Conservation (phyloP, 2,888 invertebrate genomes). For the Mechanitis mazaeus region DNA sequence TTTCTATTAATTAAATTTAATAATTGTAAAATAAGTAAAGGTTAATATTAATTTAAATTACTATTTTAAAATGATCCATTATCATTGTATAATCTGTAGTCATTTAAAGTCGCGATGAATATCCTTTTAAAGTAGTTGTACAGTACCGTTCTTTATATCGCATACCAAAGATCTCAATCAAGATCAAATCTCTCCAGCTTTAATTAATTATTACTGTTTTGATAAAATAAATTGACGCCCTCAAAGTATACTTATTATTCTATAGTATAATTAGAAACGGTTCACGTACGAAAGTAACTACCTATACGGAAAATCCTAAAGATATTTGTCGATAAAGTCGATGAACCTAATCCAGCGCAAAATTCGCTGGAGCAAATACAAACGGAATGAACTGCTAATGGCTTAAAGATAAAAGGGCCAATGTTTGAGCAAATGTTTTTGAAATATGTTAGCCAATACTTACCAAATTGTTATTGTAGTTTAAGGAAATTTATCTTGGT, state of each 20-base stretch:
- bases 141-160: background rate
- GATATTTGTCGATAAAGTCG: background rate
- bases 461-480: no score
- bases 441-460: background rate
- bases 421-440: conserved; percentile 2
- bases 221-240: background rate
- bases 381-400: conserved; percentile 4
- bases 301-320: background rate
- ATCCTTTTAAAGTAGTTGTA: background rate
- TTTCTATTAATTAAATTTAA: no score
- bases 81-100: no score
- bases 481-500: no score
- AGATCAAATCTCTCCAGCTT: background rate
- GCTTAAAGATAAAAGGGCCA: conserved; percentile 1
- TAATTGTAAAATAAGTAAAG: no score
- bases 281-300: background rate
- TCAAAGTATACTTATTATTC: no score
- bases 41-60: no score
- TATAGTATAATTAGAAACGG: background rate
- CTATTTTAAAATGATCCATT: no score
- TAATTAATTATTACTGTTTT: background rate
- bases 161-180: background rate
- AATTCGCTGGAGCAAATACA: conserved; percentile 4
- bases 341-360: conserved; percentile 4
- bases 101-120: no score